Evolutionary conservation across 92 coral and sea anemone species (phyloP).

Genomic region (Phenganax marumi): DNA sequence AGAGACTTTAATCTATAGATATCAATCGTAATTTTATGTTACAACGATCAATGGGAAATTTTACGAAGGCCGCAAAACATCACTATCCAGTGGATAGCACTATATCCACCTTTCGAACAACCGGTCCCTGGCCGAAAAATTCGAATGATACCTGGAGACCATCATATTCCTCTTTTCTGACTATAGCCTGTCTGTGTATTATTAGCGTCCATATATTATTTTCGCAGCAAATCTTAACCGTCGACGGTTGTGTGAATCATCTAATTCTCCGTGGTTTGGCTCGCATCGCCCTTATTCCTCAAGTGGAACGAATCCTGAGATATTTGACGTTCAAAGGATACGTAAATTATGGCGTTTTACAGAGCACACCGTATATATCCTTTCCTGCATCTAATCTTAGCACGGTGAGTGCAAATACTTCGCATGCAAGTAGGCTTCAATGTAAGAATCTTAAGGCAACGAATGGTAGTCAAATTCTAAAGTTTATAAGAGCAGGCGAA

Average conservation of each 20-base stretch:
- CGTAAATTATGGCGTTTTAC: conserved; percentile 79
- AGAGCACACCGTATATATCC: conserved; percentile 35
- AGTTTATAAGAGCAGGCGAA: too few species aligned
- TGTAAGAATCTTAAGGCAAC: too few species aligned
- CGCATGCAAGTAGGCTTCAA: too few species aligned
- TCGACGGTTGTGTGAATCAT: conserved; percentile 68
- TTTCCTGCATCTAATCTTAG: conserved; percentile 1
- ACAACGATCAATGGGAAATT: too few species aligned
- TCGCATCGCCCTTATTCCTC: conserved; percentile 72
- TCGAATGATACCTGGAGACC: too few species aligned
- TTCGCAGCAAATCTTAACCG: conserved; percentile 68
- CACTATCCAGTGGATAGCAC: too few species aligned
- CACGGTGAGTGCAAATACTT: background rate
- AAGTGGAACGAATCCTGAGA: conserved; percentile 54
- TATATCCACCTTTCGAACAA: too few species aligned
- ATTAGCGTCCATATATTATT: background rate
- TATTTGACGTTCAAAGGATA: conserved; percentile 73
- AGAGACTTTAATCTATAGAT: too few species aligned
- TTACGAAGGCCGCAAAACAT: too few species aligned
- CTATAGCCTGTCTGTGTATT: background rate
- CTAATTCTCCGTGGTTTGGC: conserved; percentile 85
- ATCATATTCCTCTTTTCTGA: background rate
- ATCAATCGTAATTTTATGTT: too few species aligned
- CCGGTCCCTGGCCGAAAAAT: too few species aligned
- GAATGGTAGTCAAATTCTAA: too few species aligned